These are phyloP conservation scores for Lamellibrachia columna DNA, from an alignment of 2,888 invertebrate species.

Conservation along the genomic window DNA sequence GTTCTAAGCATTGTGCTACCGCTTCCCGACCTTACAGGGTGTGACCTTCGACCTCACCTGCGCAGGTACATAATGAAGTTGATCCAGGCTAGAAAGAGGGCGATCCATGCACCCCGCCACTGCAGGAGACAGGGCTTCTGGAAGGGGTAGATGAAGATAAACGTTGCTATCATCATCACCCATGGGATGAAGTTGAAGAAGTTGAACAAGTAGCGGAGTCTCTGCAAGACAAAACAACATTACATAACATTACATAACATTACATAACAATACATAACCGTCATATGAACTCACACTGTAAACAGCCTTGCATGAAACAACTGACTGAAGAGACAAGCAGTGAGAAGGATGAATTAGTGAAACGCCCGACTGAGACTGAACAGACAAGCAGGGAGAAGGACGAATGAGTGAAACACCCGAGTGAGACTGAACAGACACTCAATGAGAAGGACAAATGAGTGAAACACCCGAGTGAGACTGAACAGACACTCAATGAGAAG, in stretches of 20 bases:
- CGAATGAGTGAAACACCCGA: too few species aligned
- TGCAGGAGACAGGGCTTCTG: constrained; percentile 48
- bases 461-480: too few species aligned
- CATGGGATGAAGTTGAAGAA: constrained; percentile 43
- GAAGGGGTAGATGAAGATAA: constrained; percentile 43
- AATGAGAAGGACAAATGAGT: too few species aligned
- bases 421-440: too few species aligned
- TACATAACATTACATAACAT: neutral
- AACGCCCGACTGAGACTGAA: too few species aligned
- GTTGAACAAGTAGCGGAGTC: constrained; percentile 39
- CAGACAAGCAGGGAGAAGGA: too few species aligned
- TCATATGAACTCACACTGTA: too few species aligned
- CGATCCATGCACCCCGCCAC: constrained; percentile 56
- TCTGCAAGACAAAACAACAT: constrained; percentile 31
- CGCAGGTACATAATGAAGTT: constrained; percentile 50
- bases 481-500: too few species aligned
- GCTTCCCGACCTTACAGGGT: neutral
- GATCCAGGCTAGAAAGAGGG: constrained; percentile 47
- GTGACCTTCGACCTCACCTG: constrained; percentile 33
- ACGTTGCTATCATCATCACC: constrained; percentile 41
- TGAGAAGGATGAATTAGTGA: too few species aligned
- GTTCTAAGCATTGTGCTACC: too few species aligned
- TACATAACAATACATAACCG: neutral
- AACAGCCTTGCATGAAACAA: too few species aligned
- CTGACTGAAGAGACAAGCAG: too few species aligned